These are phyloP conservation scores for Tyria jacobaeae DNA, from an alignment of 2,888 invertebrate genomes.

Conservation along the genomic window DNA sequence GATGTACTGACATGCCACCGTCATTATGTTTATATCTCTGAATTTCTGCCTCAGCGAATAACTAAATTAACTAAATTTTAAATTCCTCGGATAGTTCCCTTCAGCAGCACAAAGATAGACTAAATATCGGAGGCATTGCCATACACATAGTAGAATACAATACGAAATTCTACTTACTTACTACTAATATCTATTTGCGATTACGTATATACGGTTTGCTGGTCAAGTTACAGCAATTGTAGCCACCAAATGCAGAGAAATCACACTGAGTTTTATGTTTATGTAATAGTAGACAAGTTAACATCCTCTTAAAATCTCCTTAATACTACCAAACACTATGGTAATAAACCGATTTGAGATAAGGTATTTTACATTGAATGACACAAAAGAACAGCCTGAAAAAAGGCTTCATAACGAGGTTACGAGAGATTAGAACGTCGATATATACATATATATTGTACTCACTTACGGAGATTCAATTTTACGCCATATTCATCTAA, in stretches of 20 bases:
- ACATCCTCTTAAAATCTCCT: not conserved
- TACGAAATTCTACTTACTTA: no score
- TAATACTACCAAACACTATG: slow-evolving; percentile 2
- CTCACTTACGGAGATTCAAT: slow-evolving; percentile 21
- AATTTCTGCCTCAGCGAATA: no score
- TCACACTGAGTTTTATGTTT: not conserved
- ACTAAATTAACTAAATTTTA: no score
- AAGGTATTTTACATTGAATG: slow-evolving; percentile 9
- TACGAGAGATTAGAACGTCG: slow-evolving; percentile 17
- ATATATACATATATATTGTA: slow-evolving; percentile 15
- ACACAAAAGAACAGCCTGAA: slow-evolving; percentile 16
- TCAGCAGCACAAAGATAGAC: no score
- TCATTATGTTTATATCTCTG: no score
- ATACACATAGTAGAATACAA: no score
- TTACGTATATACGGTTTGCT: not conserved
- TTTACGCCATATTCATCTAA: slow-evolving; percentile 16
- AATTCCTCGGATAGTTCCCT: no score
- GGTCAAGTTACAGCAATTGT: not conserved
- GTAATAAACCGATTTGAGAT: slow-evolving; percentile 1
- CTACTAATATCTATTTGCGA: no score
- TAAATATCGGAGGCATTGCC: no score
- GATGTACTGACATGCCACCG: no score
- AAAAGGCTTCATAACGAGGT: slow-evolving; percentile 14
- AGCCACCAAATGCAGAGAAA: not conserved
- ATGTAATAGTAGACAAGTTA: not conserved